These are phyloP conservation scores for Microctonus aethiopoides DNA, from an alignment of 2,888 invertebrate genomes.

Conservation along the genomic window DNA sequence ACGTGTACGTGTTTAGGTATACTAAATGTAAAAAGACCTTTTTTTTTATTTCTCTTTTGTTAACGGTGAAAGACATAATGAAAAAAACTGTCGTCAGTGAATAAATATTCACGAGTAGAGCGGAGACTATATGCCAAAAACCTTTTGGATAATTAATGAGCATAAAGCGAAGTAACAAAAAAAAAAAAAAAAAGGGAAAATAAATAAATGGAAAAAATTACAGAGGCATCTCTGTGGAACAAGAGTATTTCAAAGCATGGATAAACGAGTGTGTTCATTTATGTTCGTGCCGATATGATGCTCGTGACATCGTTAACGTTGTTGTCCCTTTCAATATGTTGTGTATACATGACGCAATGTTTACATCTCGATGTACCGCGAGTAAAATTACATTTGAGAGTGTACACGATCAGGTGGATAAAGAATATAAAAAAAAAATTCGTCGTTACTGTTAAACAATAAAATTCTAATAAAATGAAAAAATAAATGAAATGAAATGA, in stretches of 20 bases:
- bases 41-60: too few species aligned
- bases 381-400: neutral
- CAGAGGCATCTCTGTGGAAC: neutral
- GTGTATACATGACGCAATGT: neutral
- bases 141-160: conserved; percentile 25
- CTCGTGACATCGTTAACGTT: neutral
- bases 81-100: neutral
- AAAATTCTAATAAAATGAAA: neutral
- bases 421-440: neutral
- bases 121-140: neutral
- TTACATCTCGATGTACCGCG: neutral
- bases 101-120: conserved; percentile 5
- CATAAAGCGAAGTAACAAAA: conserved; percentile 12
- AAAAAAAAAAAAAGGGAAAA: neutral
- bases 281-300: neutral
- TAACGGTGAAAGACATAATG: neutral
- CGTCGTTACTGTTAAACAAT: neutral
- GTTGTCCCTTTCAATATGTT: neutral
- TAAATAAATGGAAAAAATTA: neutral
- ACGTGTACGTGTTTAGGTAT: neutral
- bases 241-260: neutral
- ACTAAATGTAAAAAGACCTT: neutral
- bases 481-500: too few species aligned
- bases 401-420: neutral
- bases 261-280: neutral